Evolutionary conservation across 2,888 invertebrate genomes (phyloP).

Genomic region (Drosophila lacicola): DNA sequence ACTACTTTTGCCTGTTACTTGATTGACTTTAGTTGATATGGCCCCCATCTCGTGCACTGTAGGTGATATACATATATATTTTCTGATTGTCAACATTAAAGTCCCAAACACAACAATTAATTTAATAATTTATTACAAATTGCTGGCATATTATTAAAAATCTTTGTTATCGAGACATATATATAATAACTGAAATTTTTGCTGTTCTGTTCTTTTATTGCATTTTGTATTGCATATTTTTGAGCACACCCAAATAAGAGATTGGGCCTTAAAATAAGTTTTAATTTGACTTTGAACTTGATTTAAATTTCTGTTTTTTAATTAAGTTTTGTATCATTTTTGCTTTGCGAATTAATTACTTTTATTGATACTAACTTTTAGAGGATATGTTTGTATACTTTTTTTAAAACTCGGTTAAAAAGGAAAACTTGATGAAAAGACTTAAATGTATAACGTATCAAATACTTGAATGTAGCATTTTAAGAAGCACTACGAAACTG

Average conservation of each 20-base stretch:
- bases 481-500: too few species aligned
- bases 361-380: too few species aligned
- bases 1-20: conserved; percentile 36
- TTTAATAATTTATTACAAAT: conserved; percentile 29
- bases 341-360: too few species aligned
- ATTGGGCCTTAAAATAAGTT: not conserved
- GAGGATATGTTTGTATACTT: too few species aligned
- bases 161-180: conserved; percentile 14
- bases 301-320: too few species aligned
- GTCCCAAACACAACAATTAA: conserved; percentile 31
- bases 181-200: not conserved
- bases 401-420: too few species aligned
- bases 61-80: conserved; percentile 13
- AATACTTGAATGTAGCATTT: too few species aligned
- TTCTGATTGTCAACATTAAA: conserved; percentile 17
- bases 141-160: conserved; percentile 24
- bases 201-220: not conserved
- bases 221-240: conserved; percentile 21
- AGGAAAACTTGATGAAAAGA: too few species aligned
- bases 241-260: conserved; percentile 1
- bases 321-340: too few species aligned
- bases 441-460: too few species aligned
- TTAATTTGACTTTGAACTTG: too few species aligned
- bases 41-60: not conserved
- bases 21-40: conserved; percentile 43